A percentile compares a stretch with the other conserved stretches of the same genome.
Evolutionary conservation across 1,140 invertebrate genomes (phyloP).

Genomic region (Acromyrmex heyeri): DNA sequence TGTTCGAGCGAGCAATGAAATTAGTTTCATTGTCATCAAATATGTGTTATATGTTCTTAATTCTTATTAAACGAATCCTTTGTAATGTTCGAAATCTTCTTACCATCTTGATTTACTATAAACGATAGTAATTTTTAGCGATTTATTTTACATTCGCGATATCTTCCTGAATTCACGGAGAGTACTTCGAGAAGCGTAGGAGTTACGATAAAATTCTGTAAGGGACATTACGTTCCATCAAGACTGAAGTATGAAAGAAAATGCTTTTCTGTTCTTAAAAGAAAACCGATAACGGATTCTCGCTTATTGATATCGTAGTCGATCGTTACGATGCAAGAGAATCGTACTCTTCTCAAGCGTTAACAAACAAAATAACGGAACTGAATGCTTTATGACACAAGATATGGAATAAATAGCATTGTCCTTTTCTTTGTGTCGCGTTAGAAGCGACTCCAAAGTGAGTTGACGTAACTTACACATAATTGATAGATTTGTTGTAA

Average conservation of each 20-base stretch:
- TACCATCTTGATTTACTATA: background rate
- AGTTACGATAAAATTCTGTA: conserved; percentile 27
- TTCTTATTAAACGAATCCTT: background rate
- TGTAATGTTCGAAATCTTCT: conserved; percentile 8
- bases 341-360: conserved; percentile 60
- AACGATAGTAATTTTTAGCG: background rate
- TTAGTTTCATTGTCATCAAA: background rate
- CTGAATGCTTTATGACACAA: conserved; percentile 18
- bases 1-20: background rate
- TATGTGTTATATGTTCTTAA: background rate
- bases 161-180: background rate
- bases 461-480: background rate
- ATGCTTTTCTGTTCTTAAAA: conserved; percentile 33
- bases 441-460: background rate
- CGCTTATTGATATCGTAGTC: conserved; percentile 65
- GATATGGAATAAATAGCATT: background rate
- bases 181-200: background rate
- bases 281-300: conserved; percentile 62
- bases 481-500: background rate
- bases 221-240: conserved; percentile 28
- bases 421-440: background rate
- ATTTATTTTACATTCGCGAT: conserved; percentile 5
- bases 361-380: conserved; percentile 66
- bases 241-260: conserved; percentile 4
- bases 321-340: conserved; percentile 39